Conservation (phyloP, 1,140 invertebrate species). For the Andrena cerasifolii region DNA sequence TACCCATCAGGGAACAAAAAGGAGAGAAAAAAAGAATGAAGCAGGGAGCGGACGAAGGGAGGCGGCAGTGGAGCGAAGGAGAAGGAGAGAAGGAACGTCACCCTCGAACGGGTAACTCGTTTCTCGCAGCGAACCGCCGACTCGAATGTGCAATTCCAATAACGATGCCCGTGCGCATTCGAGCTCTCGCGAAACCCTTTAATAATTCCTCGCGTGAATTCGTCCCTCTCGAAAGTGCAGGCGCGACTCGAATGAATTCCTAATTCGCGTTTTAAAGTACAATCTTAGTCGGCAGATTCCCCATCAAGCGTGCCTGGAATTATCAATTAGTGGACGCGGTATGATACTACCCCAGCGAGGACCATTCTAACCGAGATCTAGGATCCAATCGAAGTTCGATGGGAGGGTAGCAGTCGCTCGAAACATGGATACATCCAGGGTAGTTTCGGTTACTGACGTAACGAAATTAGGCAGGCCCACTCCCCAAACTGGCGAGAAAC, state of each 20-base stretch:
- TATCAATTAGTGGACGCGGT: no score
- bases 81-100: background rate
- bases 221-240: background rate
- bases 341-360: no score
- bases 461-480: slow-evolving; percentile 53
- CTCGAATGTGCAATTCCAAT: background rate
- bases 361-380: no score
- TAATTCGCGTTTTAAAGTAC: background rate
- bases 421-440: background rate
- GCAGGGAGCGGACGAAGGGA: background rate
- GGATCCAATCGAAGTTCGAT: slow-evolving; percentile 51
- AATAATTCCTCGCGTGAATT: slow-evolving; percentile 15
- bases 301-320: no score
- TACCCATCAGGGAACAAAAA: slow-evolving; percentile 57
- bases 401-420: slow-evolving; percentile 6
- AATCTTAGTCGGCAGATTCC: no score
- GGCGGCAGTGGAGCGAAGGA: background rate
- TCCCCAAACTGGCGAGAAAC: slow-evolving; percentile 42
- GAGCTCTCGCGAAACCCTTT: background rate
- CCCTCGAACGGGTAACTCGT: slow-evolving; percentile 4
- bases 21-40: slow-evolving; percentile 10
- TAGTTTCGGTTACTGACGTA: slow-evolving; percentile 28
- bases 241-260: background rate
- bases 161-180: background rate
- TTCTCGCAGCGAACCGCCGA: background rate